A percentile compares a stretch with the other conserved stretches of the same genome.
Conservation (phyloP, 2,888 invertebrate species). For the Nephrotoma flavescens region DNA sequence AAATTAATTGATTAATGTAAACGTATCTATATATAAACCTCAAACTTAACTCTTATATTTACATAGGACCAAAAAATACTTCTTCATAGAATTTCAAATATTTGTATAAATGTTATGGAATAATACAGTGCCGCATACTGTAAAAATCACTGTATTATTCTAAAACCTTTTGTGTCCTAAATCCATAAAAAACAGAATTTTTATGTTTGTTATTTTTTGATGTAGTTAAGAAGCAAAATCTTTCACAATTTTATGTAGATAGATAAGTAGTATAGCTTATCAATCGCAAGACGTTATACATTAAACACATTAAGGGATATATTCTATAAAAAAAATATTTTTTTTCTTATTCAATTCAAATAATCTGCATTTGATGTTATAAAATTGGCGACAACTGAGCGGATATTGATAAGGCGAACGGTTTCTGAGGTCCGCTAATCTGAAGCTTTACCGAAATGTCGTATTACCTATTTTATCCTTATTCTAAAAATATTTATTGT, state of each 20-base stretch:
- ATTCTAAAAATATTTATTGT: too few species aligned
- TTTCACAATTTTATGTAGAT: background rate
- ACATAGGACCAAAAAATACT: background rate
- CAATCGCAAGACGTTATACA: background rate
- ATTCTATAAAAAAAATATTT: background rate
- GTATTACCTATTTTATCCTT: too few species aligned
- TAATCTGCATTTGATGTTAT: background rate
- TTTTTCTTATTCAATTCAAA: background rate
- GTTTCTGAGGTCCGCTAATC: too few species aligned
- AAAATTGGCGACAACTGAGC: too few species aligned
- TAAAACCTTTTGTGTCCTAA: background rate
- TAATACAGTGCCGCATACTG: background rate
- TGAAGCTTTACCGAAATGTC: too few species aligned
- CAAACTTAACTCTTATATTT: background rate
- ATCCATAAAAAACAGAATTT: background rate
- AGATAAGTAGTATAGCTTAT: background rate
- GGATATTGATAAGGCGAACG: too few species aligned
- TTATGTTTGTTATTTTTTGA: background rate
- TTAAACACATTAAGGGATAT: background rate
- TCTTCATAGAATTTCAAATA: background rate
- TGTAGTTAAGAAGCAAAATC: background rate
- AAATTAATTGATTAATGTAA: conserved; percentile 2
- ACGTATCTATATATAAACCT: background rate
- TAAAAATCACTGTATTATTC: background rate
- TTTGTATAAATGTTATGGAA: background rate